phyloP scores from a whole-genome alignment of 2,888 invertebrate genomes.

The Mongoloraphidia duomilia region DNA sequence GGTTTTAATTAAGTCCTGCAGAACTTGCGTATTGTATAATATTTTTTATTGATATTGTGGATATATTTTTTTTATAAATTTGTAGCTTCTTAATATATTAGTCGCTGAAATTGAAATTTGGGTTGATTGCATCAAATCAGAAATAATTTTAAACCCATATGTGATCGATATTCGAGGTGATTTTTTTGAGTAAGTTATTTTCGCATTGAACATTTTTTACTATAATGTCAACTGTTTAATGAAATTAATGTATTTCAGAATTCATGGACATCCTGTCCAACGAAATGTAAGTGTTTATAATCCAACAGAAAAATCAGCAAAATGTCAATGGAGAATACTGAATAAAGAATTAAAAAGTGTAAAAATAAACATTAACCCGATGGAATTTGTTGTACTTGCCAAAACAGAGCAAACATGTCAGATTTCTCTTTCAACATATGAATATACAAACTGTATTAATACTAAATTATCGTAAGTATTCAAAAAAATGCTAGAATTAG shows the following conservation, averaged over 20 bases:
- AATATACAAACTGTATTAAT: too few species aligned
- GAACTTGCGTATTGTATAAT: too few species aligned
- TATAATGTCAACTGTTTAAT: background rate
- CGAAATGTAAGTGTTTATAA: background rate
- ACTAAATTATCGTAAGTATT: too few species aligned
- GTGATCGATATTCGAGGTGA: background rate
- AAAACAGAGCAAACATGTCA: too few species aligned
- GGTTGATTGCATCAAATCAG: background rate
- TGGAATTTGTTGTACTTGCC: too few species aligned
- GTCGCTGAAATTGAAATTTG: conserved; percentile 2
- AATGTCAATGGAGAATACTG: background rate
- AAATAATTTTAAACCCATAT: conserved; percentile 2
- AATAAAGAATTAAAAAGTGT: background rate
- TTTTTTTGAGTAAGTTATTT: background rate
- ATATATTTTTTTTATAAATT: background rate
- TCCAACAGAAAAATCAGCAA: background rate
- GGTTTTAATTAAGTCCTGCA: too few species aligned
- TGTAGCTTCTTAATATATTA: conserved; percentile 3
- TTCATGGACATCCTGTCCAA: background rate
- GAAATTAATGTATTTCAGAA: background rate
- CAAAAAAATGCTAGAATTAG: too few species aligned
- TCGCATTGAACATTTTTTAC: background rate
- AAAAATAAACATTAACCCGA: too few species aligned
- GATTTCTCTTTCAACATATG: too few species aligned
- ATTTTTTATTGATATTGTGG: too few species aligned